These are phyloP conservation scores for Elephantulus edwardii DNA, from an alignment of 2,113 vertebrate species.

Conservation along the genomic window DNA sequence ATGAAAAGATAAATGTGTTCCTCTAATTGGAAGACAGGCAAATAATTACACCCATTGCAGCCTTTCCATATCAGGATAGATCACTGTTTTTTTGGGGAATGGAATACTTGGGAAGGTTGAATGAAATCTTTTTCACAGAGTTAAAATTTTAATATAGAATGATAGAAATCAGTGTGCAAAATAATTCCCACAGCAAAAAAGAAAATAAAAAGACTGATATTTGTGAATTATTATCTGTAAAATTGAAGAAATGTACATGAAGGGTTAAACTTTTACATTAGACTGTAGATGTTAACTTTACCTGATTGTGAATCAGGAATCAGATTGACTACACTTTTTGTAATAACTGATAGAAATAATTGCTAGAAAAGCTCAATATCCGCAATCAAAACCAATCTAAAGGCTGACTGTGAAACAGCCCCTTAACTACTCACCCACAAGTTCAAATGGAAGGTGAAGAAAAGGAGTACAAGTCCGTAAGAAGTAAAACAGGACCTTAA, in stretches of 20 bases:
- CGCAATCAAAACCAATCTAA: too few species aligned
- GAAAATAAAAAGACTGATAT: too few species aligned
- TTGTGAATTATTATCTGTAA: background rate
- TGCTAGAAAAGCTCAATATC: too few species aligned
- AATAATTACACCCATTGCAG: background rate
- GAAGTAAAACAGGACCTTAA: too few species aligned
- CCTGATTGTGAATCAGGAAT: too few species aligned
- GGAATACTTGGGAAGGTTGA: background rate
- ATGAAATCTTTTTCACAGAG: background rate
- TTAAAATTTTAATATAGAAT: constrained; percentile 22
- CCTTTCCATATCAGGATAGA: background rate
- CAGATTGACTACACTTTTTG: too few species aligned
- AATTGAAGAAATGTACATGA: background rate
- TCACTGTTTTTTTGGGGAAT: background rate
- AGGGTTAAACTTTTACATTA: background rate
- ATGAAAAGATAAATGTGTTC: background rate
- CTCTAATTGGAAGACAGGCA: background rate
- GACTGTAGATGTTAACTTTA: too few species aligned
- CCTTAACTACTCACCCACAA: too few species aligned
- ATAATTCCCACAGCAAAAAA: background rate
- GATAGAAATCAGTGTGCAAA: background rate
- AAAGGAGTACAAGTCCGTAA: too few species aligned
- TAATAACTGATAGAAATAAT: too few species aligned
- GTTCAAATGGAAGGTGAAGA: too few species aligned
- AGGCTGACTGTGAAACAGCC: too few species aligned